phyloP scores from a whole-genome alignment of 2,888 invertebrate species.

The Carterocephalus palaemon region DNA sequence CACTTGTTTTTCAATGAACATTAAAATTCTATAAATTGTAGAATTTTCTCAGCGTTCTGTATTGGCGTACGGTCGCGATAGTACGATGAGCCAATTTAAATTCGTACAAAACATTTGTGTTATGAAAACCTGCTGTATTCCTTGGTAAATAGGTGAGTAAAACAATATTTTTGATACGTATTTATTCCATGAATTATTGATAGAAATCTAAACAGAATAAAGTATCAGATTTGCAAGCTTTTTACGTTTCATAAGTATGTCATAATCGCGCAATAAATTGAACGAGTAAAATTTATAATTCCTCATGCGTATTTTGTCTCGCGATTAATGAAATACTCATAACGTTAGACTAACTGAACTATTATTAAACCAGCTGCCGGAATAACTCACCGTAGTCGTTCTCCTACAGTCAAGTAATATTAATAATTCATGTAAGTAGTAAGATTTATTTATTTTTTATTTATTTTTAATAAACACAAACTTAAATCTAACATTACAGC shows the following conservation, averaged over 20 bases:
- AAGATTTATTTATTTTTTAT: no score
- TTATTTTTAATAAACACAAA: no score
- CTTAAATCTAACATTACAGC: no score
- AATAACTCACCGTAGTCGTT: no score
- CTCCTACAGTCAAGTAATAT: no score
- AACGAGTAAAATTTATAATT: slow-evolving; percentile 1
- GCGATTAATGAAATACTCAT: slow-evolving; percentile 3
- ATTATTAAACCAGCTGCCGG: not conserved
- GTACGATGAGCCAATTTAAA: slow-evolving; percentile 15
- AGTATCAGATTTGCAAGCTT: no score
- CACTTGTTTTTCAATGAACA: slow-evolving; percentile 10
- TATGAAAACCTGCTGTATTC: slow-evolving; percentile 13
- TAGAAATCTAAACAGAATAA: no score
- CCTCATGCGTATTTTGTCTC: not conserved
- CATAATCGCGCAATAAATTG: slow-evolving; percentile 3
- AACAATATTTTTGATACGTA: not conserved
- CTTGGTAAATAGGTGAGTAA: slow-evolving; percentile 16
- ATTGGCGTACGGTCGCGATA: slow-evolving; percentile 7
- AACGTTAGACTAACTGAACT: no score
- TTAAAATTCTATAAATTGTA: slow-evolving; percentile 6
- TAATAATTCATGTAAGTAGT: no score
- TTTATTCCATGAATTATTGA: not conserved
- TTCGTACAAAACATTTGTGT: slow-evolving; percentile 20
- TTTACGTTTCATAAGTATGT: not conserved
- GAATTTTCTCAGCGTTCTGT: slow-evolving; percentile 6